phyloP scores from a whole-genome alignment of 2,797 vertebrate species.

The Gorsachius magnificus region DNA sequence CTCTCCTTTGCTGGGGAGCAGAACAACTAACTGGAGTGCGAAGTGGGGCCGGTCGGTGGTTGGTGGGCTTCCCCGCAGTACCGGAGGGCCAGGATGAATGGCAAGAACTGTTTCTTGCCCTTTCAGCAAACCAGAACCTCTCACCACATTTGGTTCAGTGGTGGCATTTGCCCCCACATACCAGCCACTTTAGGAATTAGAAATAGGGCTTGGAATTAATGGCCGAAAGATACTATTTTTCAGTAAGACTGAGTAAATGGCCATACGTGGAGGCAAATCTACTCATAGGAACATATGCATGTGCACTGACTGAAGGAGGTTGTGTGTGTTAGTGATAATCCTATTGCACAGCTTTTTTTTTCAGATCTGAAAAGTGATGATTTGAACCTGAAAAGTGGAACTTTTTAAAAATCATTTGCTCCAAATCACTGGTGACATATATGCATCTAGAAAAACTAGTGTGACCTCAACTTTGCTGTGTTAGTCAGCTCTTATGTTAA shows the following conservation, averaged over 20 bases:
- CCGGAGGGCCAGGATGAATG: not conserved
- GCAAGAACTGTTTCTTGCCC: not conserved
- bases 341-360: not conserved
- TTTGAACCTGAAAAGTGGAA: not conserved
- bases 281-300: not conserved
- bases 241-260: not conserved
- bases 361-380: not conserved
- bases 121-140: not conserved
- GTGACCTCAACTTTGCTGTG: not conserved
- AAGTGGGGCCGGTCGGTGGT: not conserved
- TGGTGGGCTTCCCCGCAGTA: not conserved
- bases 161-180: not conserved
- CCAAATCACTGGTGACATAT: not conserved
- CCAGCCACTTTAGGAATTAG: not conserved
- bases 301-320: not conserved
- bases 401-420: not conserved
- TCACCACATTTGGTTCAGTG: not conserved
- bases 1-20: not conserved
- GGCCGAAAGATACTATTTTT: not conserved
- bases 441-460: not conserved
- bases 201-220: not conserved
- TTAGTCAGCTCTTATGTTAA: not conserved
- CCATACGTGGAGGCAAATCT: not conserved
- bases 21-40: not conserved
- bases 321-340: not conserved